These are phyloP conservation scores for Dolomedes plantarius DNA, from an alignment of 2,888 invertebrate genomes.

Conservation along the genomic window DNA sequence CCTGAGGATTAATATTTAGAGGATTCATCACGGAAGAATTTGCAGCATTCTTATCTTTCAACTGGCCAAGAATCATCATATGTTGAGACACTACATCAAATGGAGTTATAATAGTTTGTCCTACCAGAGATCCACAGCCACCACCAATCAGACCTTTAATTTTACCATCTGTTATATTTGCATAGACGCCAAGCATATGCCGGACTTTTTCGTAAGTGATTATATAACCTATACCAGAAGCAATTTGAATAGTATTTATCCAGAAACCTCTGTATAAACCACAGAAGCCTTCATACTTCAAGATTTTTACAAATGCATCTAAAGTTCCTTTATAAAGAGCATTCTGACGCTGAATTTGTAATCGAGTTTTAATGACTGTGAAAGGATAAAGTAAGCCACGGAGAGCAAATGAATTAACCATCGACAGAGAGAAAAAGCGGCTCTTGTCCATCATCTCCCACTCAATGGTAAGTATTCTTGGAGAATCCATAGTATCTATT, in stretches of 20 bases:
- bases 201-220: conserved; percentile 94
- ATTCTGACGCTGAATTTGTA: conserved; percentile 90
- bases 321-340: conserved; percentile 84
- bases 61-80: conserved; percentile 91
- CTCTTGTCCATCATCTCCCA: conserved; percentile 98
- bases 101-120: conserved; percentile 96
- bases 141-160: conserved; percentile 90
- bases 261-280: conserved; percentile 96
- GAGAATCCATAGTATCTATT: conserved; percentile 72
- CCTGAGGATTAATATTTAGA: conserved; percentile 61
- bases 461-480: conserved; percentile 85
- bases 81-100: conserved; percentile 98
- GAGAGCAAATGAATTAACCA: conserved; percentile 90
- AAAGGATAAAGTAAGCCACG: conserved; percentile 89
- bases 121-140: conserved; percentile 92
- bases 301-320: conserved; percentile 93
- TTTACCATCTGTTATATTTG: conserved; percentile 78
- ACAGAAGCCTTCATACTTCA: conserved; percentile 86
- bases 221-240: conserved; percentile 82
- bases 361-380: conserved; percentile 93
- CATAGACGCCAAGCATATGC: conserved; percentile 84
- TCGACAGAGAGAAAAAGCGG: conserved; percentile 93
- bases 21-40: conserved; percentile 46
- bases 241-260: conserved; percentile 89
- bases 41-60: conserved; percentile 57